Percentiles rank a stretch among this genome's conserved stretches.
These are phyloP conservation scores for Phalacrocorax carbo DNA, from an alignment of 2,113 vertebrate species.

Conservation along the genomic window DNA sequence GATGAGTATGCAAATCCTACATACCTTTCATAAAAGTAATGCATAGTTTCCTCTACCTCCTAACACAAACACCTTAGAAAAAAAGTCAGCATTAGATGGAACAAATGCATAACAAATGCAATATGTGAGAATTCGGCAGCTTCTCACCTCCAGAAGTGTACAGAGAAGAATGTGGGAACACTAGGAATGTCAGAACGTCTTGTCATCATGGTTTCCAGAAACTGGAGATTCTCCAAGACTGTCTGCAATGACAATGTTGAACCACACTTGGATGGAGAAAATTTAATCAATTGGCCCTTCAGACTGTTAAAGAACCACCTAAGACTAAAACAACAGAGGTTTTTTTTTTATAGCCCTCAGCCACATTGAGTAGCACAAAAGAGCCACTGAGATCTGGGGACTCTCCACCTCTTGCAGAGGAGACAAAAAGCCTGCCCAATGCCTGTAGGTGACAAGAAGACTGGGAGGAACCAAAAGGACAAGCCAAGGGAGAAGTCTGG, in stretches of 20 bases:
- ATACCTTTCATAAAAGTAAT: background rate
- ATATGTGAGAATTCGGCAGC: background rate
- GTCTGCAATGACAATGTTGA: background rate
- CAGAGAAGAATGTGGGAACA: background rate
- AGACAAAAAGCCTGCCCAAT: background rate
- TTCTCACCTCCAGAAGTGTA: background rate
- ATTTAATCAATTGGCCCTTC: background rate
- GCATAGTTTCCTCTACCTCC: background rate
- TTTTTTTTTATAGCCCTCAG: background rate
- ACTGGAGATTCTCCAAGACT: background rate
- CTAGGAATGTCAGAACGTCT: background rate
- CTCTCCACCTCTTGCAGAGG: background rate
- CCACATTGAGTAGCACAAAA: background rate
- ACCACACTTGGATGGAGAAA: background rate
- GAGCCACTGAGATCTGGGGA: background rate
- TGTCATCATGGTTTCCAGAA: background rate
- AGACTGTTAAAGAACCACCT: background rate
- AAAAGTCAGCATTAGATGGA: background rate
- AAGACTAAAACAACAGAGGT: background rate
- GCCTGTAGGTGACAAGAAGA: background rate
- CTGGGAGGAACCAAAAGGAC: background rate
- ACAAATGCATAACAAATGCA: background rate
- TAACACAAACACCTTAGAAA: background rate
- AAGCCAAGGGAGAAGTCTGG: background rate
- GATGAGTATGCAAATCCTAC: background rate